Base-by-base conservation (phyloP, 2,113 vertebrate species). In the Opisthocomus hoazin region DNA sequence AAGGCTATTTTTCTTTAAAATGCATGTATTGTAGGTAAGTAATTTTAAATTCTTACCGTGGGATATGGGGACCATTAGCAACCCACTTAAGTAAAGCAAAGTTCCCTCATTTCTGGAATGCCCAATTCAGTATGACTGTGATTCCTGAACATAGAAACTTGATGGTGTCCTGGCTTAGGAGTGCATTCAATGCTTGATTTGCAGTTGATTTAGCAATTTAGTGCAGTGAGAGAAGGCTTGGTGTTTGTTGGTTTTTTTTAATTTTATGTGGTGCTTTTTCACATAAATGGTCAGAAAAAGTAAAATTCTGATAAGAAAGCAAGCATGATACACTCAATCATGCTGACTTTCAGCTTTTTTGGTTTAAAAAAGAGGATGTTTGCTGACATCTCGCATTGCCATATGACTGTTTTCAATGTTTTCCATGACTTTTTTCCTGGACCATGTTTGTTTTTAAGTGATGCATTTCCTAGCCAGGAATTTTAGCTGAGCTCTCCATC, bases 391-490 rank as follows among this genome's bases (percentile, higher is more conserved):
- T 86, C 3, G 8, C 85, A 63, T 71, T 94, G 90, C 97, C 92
- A 85, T 93, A 76, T 94, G 93, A 96, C 92, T 78, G 78, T 91
- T 95, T 63, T 91, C 83, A 94, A 22, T 45, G 82, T 95, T 96
- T 97, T 97, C 97, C 97, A 97, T 95, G 92, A 93, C 95, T 96
- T 97, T 97, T 97, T 97, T 96, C 97, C 96, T 97, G 97, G 97
- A 97, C 63, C 79, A 81, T 23, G 3, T 94, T 94, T 96, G 90
- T 97, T 97, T 96, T 92, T 96, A 89, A 96, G 89, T 97, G 96
- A 95, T 97, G 84, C 66, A 96, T 94, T 96, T 97, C 94, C 91
- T 96, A 91, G 96, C 97, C 96, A 97, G 95, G 96, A 97, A 97
- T 97, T 97, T 95, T 92, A 89, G 90, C 91, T 79, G 83, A 73